Base-by-base conservation (phyloP, 1,140 invertebrate species). In the Drosophila tristis region DNA sequence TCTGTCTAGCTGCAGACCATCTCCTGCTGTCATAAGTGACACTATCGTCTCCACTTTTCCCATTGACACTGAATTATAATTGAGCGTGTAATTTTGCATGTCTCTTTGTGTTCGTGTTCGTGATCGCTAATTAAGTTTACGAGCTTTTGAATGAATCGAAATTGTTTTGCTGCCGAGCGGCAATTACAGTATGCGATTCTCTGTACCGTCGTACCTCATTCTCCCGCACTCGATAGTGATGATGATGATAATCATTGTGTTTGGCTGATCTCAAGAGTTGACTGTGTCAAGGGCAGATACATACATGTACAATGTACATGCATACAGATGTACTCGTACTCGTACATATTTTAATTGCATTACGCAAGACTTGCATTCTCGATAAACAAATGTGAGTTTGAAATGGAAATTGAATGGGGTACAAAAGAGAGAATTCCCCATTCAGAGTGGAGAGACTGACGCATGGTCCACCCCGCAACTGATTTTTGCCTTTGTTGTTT, bases 61-160 rank as follows among this genome's bases (percentile, higher is more conserved):
- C 62, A 72, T 66, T 87, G 82, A 87, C 82, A 87, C 74, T 86
- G 68, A 86, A 81, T 65, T 67, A 48, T 63, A 61, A 74, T 81
- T 71, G 58, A 59, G 72, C 49, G 61, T 68, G 23, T 74, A 76
- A 66, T 66, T 65, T 55, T 56, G 53, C 57, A 44, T 58, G 56
- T 49, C 44, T 66, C 8, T 20, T 20, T 20, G 20, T 20, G 20
- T 43, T 31, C 45, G 51, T 55, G 70, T 26, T 67, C 55, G 47
- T 58, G 57, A 57, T 74, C 70, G 58, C 59, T 86, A 86, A 86
- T 86, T 87, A 78, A 53, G 56, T 68, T 87, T 78, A 62, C 68
- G 68, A 78, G 60, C 63, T 66, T 60, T 72, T 80, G 64, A 86
- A 86, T 86, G 81, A 86, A 87, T 67, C 87, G 57, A 74, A 87